Base-by-base conservation (phyloP, 1,140 invertebrate species). In the Archivesica marissinica region DNA sequence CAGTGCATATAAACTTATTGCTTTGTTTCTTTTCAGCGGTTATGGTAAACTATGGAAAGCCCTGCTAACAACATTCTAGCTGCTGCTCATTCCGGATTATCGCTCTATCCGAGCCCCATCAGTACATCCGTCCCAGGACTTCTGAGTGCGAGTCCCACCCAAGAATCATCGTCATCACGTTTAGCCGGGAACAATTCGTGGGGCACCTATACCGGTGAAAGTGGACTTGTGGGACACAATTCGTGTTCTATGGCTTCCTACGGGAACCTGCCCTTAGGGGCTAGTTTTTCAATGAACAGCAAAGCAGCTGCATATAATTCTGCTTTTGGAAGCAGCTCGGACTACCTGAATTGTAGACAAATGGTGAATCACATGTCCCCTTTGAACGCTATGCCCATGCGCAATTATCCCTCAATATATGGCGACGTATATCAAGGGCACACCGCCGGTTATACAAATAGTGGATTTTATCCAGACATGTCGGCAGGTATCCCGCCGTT, bases 391-490 rank as follows among this genome's bases (percentile, higher is more conserved):
- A 89, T 91, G 85, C 91, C 91, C 20, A 89, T 92, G 88, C 81
- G 92, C 44, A 92, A 92, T 80, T 92, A 93, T 87, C 89, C 89
- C 23, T 82, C 89, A 68, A 81, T 93, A 23, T 93, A 93, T 76
- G 90, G 91, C n/a, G 92, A 93, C 70, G 90, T 93, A 88, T 93
- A 93, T 81, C 90, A 91, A 52, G 89, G 89, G 7, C 92, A 93
- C 75, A 85, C 90, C 6, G 85, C 92, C 7, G 88, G 89, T 25
- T 93, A 93, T 70, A 84, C 91, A 30, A 93, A 93, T 80, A 90
- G 92, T 13, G 89, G 91, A 30, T 92, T 91, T 86, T 93, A 91
- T 78, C 88, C 91, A n/a, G 92, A 93, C 81, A 91, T 93, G 88
- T 80, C 90, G 6, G 89, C 90, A 3, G 91, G 90, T 33, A 87